A percentile compares a stretch with the other conserved stretches of the same genome.
These are phyloP conservation scores for Argynnis bischoffii DNA, from an alignment of 2,888 invertebrate genomes.

Conservation along the genomic window DNA sequence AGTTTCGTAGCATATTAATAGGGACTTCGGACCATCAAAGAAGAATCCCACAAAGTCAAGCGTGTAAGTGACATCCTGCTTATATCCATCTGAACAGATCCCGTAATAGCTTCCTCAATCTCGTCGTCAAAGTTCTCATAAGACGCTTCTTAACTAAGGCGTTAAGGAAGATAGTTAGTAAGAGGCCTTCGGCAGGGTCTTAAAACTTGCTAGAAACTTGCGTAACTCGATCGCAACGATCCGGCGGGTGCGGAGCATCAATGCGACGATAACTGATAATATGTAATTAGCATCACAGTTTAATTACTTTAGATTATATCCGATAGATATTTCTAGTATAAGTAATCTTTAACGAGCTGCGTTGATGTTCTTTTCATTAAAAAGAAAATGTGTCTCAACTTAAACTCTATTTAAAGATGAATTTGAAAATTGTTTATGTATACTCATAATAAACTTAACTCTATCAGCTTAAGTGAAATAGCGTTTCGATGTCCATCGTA, in stretches of 20 bases:
- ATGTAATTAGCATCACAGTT: constrained; percentile 75
- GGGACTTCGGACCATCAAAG: constrained; percentile 75
- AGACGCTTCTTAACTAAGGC: constrained; percentile 81
- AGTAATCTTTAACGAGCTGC: not conserved
- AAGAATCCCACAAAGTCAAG: constrained; percentile 77
- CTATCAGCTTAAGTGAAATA: constrained; percentile 20
- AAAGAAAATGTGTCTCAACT: too few species aligned
- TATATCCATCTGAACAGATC: constrained; percentile 79
- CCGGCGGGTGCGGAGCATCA: constrained; percentile 59
- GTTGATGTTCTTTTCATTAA: not conserved
- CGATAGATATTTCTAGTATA: not conserved
- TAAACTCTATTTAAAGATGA: too few species aligned
- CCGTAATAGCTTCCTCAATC: constrained; percentile 81
- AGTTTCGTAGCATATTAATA: constrained; percentile 57
- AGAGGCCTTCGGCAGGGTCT: constrained; percentile 78
- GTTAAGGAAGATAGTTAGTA: constrained; percentile 80
- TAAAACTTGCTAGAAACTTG: constrained; percentile 78
- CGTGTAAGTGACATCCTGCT: constrained; percentile 80
- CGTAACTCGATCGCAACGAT: constrained; percentile 75
- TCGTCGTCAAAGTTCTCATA: constrained; percentile 81
- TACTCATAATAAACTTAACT: not conserved
- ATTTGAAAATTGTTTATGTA: not conserved
- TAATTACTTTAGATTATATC: constrained; percentile 46
- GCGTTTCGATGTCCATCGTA: constrained; percentile 61
- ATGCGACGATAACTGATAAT: constrained; percentile 72